Base-by-base conservation (phyloP, 2,797 vertebrate genomes). In the Melanotaenia pygmaea region DNA sequence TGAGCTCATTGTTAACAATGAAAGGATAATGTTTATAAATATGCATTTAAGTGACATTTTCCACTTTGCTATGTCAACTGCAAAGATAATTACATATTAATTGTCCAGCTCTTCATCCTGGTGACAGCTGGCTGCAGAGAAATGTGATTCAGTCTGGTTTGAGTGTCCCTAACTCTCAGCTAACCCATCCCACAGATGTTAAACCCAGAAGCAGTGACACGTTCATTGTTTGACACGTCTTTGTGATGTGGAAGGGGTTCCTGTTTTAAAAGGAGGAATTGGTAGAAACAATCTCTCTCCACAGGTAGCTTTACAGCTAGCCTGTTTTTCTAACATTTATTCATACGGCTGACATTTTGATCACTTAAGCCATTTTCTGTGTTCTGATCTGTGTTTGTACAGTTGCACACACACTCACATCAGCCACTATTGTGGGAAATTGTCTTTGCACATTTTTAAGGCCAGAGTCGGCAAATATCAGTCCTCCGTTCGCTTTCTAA, bases 301-400 rank as follows among this genome's bases (percentile, higher is more conserved):
- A 61, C 34, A 64, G 32, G 11, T 26, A 57, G n/a, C 35, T 43
- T 26, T 4, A 59, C 20, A 64, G 24, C 60, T 9, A 63, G 22
- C 8, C n/a, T 18, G 30, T 69, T 64, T 75, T n/a, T 5, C 30
- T 11, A 1, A 59, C n/a, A 28, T 64, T 59, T 56, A 54, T 26
- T 24, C 66, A 20, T 26, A 11, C 5, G 12, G 10, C 28, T 51
- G 67, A 62, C 58, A 28, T 28, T 43, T 16, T 40, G 10, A 2
- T 20, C 30, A n/a, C n/a, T 6, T 57, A n/a, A 59, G 6, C 43
- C 28, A 13, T 58, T 58, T 64, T 69, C 45, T 24, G n/a, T 47
- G 16, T 22, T 61, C 32, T 59, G 65, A 58, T 69, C 66, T 16
- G 56, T 64, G 57, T 65, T 78, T 73, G 37, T 35, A 51, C 77